Conservation (phyloP, 2,888 invertebrate species). For the Platynereis dumerilii region DNA sequence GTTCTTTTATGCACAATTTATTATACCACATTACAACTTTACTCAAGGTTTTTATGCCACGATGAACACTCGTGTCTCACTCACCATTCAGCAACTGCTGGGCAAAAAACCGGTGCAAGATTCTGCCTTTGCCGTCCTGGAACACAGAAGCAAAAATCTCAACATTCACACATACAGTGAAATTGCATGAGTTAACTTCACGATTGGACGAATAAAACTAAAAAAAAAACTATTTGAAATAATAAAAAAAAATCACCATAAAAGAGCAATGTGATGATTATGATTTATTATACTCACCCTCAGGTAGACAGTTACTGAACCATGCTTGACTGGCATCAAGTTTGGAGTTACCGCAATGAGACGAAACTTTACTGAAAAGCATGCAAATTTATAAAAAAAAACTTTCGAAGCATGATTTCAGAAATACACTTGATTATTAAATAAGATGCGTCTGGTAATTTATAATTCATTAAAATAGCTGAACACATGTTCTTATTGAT, state of each 20-base stretch:
- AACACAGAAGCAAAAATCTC: not conserved
- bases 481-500: not conserved
- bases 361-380: slow-evolving; percentile 78
- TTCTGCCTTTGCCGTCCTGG: not conserved
- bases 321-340: slow-evolving; percentile 84
- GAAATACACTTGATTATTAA: too few relatives aligned
- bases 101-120: not conserved
- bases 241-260: too few relatives aligned
- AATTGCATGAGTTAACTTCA: too few relatives aligned
- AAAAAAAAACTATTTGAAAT: too few relatives aligned
- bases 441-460: too few relatives aligned
- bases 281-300: slow-evolving; percentile 7
- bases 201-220: too few relatives aligned
- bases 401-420: too few relatives aligned
- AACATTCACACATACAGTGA: not conserved
- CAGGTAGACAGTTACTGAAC: slow-evolving; percentile 80
- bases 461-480: not conserved
- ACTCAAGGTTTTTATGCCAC: too few relatives aligned
- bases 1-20: too few relatives aligned
- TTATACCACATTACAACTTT: too few relatives aligned
- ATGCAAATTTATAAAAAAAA: too few relatives aligned
- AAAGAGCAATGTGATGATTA: too few relatives aligned
- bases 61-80: not conserved
- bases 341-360: slow-evolving; percentile 92
- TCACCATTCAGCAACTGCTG: slow-evolving; percentile 6